phyloP scores from a whole-genome alignment of 2,113 vertebrate genomes.

The Petrocephalus zakoni region DNA sequence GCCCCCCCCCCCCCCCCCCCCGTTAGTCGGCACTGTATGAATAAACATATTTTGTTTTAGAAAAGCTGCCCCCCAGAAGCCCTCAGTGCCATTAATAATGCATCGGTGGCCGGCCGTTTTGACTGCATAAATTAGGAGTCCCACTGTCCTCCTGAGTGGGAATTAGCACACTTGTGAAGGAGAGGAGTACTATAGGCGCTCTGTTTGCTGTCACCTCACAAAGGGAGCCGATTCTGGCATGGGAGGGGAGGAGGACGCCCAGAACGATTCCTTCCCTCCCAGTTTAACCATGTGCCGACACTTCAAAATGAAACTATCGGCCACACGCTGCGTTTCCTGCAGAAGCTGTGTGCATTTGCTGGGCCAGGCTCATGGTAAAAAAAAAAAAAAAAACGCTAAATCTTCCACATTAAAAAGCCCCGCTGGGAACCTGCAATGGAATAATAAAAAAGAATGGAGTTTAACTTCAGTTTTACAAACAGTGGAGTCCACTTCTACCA shows the following conservation, averaged over 20 bases:
- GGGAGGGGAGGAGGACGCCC: neutral
- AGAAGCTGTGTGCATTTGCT: neutral
- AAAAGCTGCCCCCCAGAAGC: slow-evolving; percentile 28
- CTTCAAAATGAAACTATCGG: slow-evolving; percentile 11
- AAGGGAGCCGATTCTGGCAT: neutral
- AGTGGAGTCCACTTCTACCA: neutral
- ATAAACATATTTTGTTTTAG: slow-evolving; percentile 47
- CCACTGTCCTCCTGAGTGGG: neutral
- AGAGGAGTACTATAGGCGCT: neutral
- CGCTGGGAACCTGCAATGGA: slow-evolving; percentile 4
- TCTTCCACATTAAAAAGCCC: slow-evolving; percentile 1
- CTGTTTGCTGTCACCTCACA: slow-evolving; percentile 7
- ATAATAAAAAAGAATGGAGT: slow-evolving; percentile 7
- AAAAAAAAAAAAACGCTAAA: neutral
- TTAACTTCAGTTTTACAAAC: neutral
- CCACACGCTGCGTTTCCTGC: neutral
- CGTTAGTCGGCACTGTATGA: slow-evolving; percentile 35
- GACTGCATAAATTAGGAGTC: slow-evolving; percentile 31
- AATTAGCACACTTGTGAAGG: neutral
- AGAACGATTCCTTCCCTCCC: neutral
- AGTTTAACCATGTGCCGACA: neutral
- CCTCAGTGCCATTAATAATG: slow-evolving; percentile 46
- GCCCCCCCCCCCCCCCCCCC: too few relatives aligned
- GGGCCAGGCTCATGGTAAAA: neutral
- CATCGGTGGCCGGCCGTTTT: slow-evolving; percentile 26